Conservation (phyloP, 2,113 vertebrate species). For the Oophaga pumilio region DNA sequence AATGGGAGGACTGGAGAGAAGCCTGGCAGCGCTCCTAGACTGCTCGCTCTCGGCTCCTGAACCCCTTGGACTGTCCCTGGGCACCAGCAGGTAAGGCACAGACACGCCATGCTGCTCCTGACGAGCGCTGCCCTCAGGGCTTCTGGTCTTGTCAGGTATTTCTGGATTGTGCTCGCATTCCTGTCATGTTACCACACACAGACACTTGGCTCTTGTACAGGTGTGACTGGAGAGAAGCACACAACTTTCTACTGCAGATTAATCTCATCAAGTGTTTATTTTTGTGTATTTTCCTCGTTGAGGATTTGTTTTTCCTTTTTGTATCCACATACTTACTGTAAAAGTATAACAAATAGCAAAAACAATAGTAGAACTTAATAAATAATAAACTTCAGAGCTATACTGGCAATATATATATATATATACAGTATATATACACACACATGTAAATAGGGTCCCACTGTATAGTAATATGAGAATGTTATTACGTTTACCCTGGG, state of each 20-base stretch:
- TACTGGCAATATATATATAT: no score
- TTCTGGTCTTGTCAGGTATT: neutral
- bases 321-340: neutral
- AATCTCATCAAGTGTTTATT: neutral
- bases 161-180: slow-evolving; percentile 7
- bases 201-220: neutral
- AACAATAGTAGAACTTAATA: neutral
- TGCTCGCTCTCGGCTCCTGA: neutral
- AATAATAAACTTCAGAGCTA: neutral
- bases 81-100: slow-evolving; percentile 25
- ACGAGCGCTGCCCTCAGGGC: neutral
- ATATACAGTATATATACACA: no score
- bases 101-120: neutral
- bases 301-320: neutral
- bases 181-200: neutral
- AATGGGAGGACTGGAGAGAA: neutral
- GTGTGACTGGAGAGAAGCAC: neutral
- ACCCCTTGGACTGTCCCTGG: neutral
- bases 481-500: no score
- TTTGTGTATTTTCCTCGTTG: no score
- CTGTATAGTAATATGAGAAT: no score
- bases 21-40: slow-evolving; percentile 2
- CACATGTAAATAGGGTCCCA: no score
- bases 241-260: neutral
- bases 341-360: neutral